Base-by-base conservation (phyloP, 2,888 invertebrate species). In the Brachylomia viminalis region DNA sequence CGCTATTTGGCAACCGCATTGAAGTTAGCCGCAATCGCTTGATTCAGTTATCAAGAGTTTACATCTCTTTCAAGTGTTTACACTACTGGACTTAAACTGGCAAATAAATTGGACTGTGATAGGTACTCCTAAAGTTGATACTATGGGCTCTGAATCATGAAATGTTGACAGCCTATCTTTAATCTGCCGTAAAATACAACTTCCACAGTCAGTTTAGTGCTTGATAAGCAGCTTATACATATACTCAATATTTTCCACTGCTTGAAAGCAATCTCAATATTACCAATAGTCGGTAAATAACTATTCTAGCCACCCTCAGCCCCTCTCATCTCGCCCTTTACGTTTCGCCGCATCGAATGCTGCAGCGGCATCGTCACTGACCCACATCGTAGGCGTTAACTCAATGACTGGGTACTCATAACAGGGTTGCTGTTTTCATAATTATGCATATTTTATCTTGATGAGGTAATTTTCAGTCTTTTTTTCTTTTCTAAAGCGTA, bases 281-380 rank as follows among this genome's bases (percentile, higher is more conserved):
- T 75, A 58, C 80, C 79, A 72, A 80, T 85, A 80, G 69, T 58
- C 45, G 47, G 67, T 76, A 76, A 75, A 76, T 74, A 87, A 82
- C 79, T 71, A 75, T 79, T 79, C 77, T 87, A 87, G 89, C 90
- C 87, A 89, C 92, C 89, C 87, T 85, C 88, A 87, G 86, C 86
- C 91, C 91, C 92, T 91, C 92, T 93, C 88, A 92, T 92, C 90
- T 88, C 91, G 92, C 93, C 93, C 94, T 92, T 89, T 92, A 89
- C 90, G 90, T 91, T 91, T 92, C 90, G 89, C 92, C 92, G 92
- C 93, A 92, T 91, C 90, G 90, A 90, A 87, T 89, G 90, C 86
- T 90, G 90, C 93, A 92, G 90, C 88, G 88, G 91, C 93, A 92
- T 89, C 91, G 90, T 86, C 91, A 89, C 88, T 95, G 95, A 95